Evolutionary conservation across 1,140 invertebrate genomes (phyloP), one percentile per base, ranked within the genome.

Genomic region (Hesperophylax magnus): DNA sequence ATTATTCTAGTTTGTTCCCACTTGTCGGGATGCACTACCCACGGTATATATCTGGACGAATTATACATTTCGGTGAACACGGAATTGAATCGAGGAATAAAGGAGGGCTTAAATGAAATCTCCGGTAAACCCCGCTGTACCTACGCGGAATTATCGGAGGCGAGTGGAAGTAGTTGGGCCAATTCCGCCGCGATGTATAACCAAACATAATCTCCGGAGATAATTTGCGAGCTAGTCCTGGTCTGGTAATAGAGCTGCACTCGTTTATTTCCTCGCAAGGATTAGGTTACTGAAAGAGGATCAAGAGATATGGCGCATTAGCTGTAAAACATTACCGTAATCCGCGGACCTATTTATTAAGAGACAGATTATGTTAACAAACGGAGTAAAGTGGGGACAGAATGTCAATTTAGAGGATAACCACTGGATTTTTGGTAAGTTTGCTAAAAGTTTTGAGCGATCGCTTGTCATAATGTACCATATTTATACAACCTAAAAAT

Each of bases 101-200:
- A 79, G 69, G 65, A 77, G 34, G 52, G 77, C 58, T 82, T 77
- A 79, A 67, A 72, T 61, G 72, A 82, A 82, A 82, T 82, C 81
- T 69, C 81, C 53, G 77, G 27, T 52, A 82, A 82, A 82, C 79
- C 81, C 77, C 71, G 75, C 79, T 78, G 27, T 47, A 47, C 39
- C 39, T 47, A 47, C 9, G 11, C 39, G 39, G 39, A 47, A 47
- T 81, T 56, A 81, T 81, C 63, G 77, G 54, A 58, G 53, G 61
- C 18, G 71, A 34, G 39, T 17, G 15, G 54, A 60, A 56, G 54
- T 80, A 22, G 47, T 63, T 52, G 31, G 17, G 77, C 34, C 60
- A 27, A 67, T 53, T 69, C 77, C 67, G 60, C 53, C 54, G 54
- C 39, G 14, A 58, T 58, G 72, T 34, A 34, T 67, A 76, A 76